Evolutionary conservation across 2,888 invertebrate species (phyloP), one percentile per base, ranked within the genome.

Genomic region (Autographa gamma): DNA sequence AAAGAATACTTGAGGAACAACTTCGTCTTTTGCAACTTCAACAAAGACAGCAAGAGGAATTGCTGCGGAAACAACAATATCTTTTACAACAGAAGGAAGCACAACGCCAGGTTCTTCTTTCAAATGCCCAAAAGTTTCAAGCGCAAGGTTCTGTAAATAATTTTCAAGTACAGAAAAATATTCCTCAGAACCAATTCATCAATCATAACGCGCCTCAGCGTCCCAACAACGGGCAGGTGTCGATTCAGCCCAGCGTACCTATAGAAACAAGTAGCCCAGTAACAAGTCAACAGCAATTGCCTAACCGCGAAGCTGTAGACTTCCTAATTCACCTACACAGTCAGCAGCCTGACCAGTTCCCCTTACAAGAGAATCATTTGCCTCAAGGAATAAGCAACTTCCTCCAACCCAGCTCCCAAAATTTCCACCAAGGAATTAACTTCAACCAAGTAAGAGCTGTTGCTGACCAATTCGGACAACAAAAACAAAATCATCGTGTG

Each of bases 1-100:
- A 98, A 86, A 96, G 96, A 73, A 92, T 96, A 48, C 89, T 98
- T 18, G 97, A 98, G 87, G 97, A 97, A 77, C 97, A 98, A 88
- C 96, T 98, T 63, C 96, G 96, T 14, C 93, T 97, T 70, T 90
- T 97, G 52, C 97, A 97, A 85, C 90, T 96, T 66, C 97, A 97
- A 84, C 97, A 97, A 80, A 94, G 96, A 67, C 97, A 97, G 83
- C 97, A 97, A 86, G 97, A 97, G 66, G 96, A 97, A 77, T 93
- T 97, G 63, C 90, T 97, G 34, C 92, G 97, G 34, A 97, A 97
- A 81, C 96, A 97, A 83, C 97, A 97, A 83, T 91, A 96, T 73
- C 87, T 97, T 8, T 96, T 94, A 7, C 93, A 93, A 81, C 94
- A 96, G 80, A 93, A 96, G 71, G 95, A 96, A 79, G 83, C 90